A percentile compares a stretch with the other conserved stretches of the same genome.
phyloP scores from a whole-genome alignment of 2,797 vertebrate species.

The Avahi laniger region DNA sequence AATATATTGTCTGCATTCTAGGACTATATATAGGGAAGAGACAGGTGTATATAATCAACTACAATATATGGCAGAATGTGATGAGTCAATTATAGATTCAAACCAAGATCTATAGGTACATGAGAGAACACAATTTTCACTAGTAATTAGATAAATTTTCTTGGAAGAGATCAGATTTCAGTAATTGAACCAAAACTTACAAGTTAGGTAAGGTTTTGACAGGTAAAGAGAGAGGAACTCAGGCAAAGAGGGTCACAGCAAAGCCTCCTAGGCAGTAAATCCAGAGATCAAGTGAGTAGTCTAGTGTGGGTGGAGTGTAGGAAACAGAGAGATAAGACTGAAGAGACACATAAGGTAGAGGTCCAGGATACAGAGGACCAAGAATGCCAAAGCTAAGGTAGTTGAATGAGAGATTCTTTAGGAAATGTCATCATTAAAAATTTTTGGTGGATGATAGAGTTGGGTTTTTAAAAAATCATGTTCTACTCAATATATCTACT shows the following conservation, averaged over 20 bases:
- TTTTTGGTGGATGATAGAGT: background rate
- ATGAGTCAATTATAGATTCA: background rate
- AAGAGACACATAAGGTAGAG: accelerated
- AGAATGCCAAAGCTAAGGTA: background rate
- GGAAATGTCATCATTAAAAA: background rate
- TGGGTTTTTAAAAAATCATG: background rate
- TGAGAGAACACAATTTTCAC: background rate
- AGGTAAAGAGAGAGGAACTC: background rate
- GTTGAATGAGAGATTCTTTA: background rate
- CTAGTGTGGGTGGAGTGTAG: background rate
- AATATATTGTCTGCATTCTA: background rate
- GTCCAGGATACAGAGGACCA: background rate
- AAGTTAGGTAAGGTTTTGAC: background rate
- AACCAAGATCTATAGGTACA: background rate
- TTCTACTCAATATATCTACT: background rate
- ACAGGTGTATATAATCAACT: background rate
- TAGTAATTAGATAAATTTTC: background rate
- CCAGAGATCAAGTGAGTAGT: background rate
- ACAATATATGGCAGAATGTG: background rate
- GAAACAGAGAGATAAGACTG: background rate
- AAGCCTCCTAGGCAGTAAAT: background rate
- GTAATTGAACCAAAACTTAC: background rate
- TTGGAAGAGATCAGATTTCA: background rate
- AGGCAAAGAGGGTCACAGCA: background rate
- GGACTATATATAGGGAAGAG: background rate